phyloP scores from a whole-genome alignment of 2,113 vertebrate species.

The Clinocottus analis region DNA sequence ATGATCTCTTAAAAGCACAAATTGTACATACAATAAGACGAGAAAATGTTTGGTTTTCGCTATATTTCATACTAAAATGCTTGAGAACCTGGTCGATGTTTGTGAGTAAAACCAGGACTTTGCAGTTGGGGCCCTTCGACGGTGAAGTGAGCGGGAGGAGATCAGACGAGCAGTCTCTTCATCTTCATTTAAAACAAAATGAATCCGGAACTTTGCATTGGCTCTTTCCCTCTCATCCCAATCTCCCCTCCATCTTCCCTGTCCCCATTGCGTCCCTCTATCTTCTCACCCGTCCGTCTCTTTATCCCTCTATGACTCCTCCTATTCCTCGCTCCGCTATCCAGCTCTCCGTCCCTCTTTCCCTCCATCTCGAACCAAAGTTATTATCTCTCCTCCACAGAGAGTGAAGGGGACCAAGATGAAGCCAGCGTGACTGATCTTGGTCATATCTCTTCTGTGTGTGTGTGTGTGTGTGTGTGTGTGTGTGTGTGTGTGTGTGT shows the following conservation, averaged over 20 bases:
- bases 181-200: background rate
- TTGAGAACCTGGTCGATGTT: background rate
- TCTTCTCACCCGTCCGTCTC: background rate
- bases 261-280: background rate
- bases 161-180: background rate
- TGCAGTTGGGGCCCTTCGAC: background rate
- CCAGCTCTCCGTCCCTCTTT: background rate
- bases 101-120: background rate
- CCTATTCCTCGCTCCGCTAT: background rate
- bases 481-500: background rate
- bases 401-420: conserved; percentile 15
- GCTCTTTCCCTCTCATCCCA: background rate
- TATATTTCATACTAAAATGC: background rate
- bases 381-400: conserved; percentile 33
- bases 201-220: background rate
- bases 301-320: background rate
- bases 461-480: background rate
- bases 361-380: background rate
- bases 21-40: background rate
- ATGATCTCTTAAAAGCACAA: too few relatives aligned
- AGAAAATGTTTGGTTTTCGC: background rate
- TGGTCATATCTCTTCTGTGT: conserved; percentile 24
- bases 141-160: background rate
- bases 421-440: conserved; percentile 48
- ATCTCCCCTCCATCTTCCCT: conserved; percentile 17